Base-by-base conservation (phyloP, 2,113 vertebrate species). In the Ibidorhyncha struthersii region DNA sequence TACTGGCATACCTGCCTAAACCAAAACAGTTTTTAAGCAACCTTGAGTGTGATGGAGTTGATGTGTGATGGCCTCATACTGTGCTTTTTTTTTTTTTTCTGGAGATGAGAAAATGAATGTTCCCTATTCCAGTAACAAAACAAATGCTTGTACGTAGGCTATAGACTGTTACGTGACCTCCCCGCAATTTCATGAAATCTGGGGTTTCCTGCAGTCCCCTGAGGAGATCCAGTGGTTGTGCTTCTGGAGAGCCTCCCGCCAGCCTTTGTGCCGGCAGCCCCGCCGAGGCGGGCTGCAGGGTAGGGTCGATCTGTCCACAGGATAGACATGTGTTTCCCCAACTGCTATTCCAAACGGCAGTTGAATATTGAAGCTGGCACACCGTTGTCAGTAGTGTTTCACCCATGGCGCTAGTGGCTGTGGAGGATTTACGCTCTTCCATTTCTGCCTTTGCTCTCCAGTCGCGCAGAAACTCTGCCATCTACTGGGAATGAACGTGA, bases 401-500 rank as follows among this genome's bases (percentile, higher is more conserved):
- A 10, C 29, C 1, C 2, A 0, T 79, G 5, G 10, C 20, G 14
- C 12, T 10, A 6, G 52, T 21, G 81, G 29, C 11, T 40, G 47
- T 55, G 53, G 47, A 34, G 45, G 53, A 32, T 62, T 88, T 21
- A 59, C 79, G 47, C 2, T 5, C 41, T 72, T 52, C 34, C 22
- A 1, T 43, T 89, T 58, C 3, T 69, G 49, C 4, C 55, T 91
- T 93, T 76, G 34, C 15, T 29, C 56, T 87, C 32, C 87, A 99
- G 99, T 99, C 8, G 99, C 99, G 80, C 99, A 99, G 98, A 99
- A 99, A 89, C 98, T 99, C 90, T 99, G 99, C 97, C 99, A 99
- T 74, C 98, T 99, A 50, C 98, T 99, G 85, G 99, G 99, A 36
- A 98, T 99, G 99, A 99, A 99, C 34, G 99, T 99, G 63, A 99